These are phyloP conservation scores for Parasteatoda tepidariorum DNA, from an alignment of 1,140 invertebrate genomes.

Conservation along the genomic window DNA sequence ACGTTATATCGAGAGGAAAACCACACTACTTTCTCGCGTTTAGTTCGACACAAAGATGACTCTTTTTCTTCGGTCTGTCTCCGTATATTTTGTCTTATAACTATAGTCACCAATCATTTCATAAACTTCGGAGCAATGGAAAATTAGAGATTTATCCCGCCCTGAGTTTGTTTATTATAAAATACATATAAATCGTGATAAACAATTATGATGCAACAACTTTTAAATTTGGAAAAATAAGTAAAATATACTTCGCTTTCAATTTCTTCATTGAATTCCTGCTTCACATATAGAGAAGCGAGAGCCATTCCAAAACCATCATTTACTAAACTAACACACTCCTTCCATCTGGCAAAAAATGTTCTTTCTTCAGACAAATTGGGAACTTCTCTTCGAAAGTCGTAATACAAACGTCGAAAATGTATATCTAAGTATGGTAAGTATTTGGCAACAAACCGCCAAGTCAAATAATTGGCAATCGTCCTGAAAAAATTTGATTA, in stretches of 20 bases:
- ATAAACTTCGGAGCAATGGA: too few species aligned
- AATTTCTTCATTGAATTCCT: conserved; percentile 70
- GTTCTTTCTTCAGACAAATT: conserved; percentile 62
- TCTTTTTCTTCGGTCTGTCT: too few species aligned
- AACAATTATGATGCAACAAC: too few species aligned
- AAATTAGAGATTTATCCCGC: too few species aligned
- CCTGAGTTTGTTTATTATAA: too few species aligned
- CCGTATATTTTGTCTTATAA: too few species aligned
- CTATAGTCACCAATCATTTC: too few species aligned
- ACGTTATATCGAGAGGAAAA: too few species aligned
- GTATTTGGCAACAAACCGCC: conserved; percentile 72
- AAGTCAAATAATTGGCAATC: conserved; percentile 73
- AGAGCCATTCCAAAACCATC: conserved; percentile 73
- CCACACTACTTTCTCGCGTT: too few species aligned
- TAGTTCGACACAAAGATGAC: too few species aligned
- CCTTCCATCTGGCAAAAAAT: conserved; percentile 71
- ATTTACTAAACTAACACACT: conserved; percentile 73
- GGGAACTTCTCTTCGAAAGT: conserved; percentile 67
- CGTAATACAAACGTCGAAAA: conserved; percentile 70
- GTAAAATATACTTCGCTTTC: conserved; percentile 69
- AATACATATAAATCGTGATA: too few species aligned
- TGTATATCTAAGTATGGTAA: conserved; percentile 71
- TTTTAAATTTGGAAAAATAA: too few species aligned
- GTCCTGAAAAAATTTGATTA: conserved; percentile 65
- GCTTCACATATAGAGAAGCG: conserved; percentile 71